Percentiles rank a stretch among this genome's conserved stretches.
phyloP scores from a whole-genome alignment of 2,888 invertebrate genomes.

The Automeris io region DNA sequence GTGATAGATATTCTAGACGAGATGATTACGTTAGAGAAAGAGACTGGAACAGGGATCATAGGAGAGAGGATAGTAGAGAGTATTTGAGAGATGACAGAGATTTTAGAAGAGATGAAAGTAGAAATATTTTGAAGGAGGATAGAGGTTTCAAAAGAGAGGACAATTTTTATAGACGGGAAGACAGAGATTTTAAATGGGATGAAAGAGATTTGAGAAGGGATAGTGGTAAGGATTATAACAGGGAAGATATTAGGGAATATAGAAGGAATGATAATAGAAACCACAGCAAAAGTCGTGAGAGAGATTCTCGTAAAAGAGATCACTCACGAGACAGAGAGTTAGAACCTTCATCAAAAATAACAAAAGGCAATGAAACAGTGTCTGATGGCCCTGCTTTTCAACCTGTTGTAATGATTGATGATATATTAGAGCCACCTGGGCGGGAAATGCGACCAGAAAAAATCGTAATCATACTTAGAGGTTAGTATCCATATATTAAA shows the following conservation, averaged over 20 bases:
- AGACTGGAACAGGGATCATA: slow-evolving; percentile 19
- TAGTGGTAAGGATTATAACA: slow-evolving; percentile 13
- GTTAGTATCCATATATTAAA: slow-evolving; percentile 22
- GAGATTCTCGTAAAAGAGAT: slow-evolving; percentile 49
- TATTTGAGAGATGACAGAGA: slow-evolving; percentile 15
- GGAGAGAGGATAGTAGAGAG: slow-evolving; percentile 21
- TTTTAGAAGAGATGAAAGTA: slow-evolving; percentile 11
- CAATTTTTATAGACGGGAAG: slow-evolving; percentile 34
- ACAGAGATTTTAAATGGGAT: slow-evolving; percentile 11
- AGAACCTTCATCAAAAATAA: slow-evolving; percentile 33
- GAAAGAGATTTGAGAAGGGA: slow-evolving; percentile 23
- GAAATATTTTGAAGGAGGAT: slow-evolving; percentile 15
- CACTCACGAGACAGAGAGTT: slow-evolving; percentile 49
- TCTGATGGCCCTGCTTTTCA: slow-evolving; percentile 25
- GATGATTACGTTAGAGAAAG: slow-evolving; percentile 26
- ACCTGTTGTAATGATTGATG: slow-evolving; percentile 83
- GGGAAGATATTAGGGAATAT: slow-evolving; percentile 32
- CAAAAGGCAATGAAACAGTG: slow-evolving; percentile 28
- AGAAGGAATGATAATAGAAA: slow-evolving; percentile 31
- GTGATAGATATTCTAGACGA: slow-evolving; percentile 27
- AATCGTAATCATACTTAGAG: slow-evolving; percentile 92
- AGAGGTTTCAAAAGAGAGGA: slow-evolving; percentile 24
- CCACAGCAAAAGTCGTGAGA: slow-evolving; percentile 51
- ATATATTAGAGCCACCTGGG: slow-evolving; percentile 88
- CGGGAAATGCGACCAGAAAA: slow-evolving; percentile 86